Conservation (phyloP, 2,888 invertebrate species). For the Callimorpha dominula region DNA sequence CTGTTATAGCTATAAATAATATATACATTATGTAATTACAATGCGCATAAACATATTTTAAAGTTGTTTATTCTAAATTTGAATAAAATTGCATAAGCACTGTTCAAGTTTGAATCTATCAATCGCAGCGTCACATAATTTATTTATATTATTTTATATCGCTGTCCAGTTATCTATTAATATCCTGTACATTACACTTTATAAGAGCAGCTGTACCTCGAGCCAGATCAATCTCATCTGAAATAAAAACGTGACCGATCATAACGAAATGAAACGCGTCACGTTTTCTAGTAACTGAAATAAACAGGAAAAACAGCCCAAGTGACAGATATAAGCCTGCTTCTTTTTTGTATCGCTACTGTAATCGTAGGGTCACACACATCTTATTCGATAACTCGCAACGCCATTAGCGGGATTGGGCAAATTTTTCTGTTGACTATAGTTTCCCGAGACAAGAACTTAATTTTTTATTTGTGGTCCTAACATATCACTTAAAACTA, state of each 20-base stretch:
- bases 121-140: not conserved
- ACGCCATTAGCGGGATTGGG: not conserved
- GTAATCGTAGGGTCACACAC: not conserved
- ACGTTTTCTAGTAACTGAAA: slow-evolving; percentile 2
- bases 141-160: not conserved
- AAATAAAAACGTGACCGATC: slow-evolving; percentile 11
- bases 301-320: not conserved
- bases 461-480: too few relatives aligned
- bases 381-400: not conserved
- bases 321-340: not conserved
- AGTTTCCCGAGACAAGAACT: too few relatives aligned
- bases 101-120: not conserved
- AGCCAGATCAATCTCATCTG: slow-evolving; percentile 7
- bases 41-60: not conserved
- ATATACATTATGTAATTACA: not conserved
- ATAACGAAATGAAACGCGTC: slow-evolving; percentile 2
- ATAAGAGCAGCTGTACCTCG: not conserved
- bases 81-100: not conserved
- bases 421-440: too few relatives aligned
- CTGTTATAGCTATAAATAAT: not conserved
- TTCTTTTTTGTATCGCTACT: not conserved
- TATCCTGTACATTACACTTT: not conserved
- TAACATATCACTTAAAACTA: too few relatives aligned
- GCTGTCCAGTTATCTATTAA: not conserved
- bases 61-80: not conserved